Evolutionary conservation across 2,113 vertebrate species (phyloP).

Genomic region (Cyphomyrus plagiostoma): DNA sequence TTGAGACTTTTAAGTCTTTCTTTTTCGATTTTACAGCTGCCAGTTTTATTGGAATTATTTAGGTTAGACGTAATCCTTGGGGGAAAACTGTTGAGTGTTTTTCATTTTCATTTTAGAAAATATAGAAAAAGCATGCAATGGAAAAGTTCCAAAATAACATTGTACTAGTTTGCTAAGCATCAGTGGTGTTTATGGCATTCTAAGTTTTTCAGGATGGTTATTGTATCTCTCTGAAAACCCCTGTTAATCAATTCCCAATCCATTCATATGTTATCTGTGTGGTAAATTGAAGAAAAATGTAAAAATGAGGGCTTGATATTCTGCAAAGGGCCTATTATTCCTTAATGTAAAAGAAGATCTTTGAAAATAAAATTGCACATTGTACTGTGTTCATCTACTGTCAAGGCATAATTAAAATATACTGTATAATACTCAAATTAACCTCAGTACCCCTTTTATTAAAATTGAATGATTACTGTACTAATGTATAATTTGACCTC

Average conservation of each 20-base stretch:
- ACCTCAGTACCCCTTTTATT: background rate
- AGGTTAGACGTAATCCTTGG: background rate
- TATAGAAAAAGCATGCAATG: background rate
- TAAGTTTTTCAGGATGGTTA: background rate
- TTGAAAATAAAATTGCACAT: conserved; percentile 3
- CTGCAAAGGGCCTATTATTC: background rate
- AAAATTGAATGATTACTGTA: conserved; percentile 13
- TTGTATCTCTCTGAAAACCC: background rate
- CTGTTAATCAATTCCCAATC: background rate
- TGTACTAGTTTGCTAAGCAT: background rate
- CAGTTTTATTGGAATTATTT: background rate
- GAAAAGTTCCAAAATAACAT: background rate
- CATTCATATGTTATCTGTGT: background rate
- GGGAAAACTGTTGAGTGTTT: background rate
- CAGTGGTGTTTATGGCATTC: background rate
- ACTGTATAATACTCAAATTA: conserved; percentile 10
- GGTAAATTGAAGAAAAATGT: background rate
- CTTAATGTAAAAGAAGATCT: background rate
- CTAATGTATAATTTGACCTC: conserved; percentile 5
- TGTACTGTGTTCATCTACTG: background rate
- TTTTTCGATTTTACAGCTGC: background rate
- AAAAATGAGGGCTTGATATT: background rate
- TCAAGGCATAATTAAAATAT: background rate
- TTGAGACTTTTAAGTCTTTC: background rate
- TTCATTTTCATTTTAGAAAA: background rate